phyloP scores from a whole-genome alignment of 2,888 invertebrate genomes.

The Cyclophora albipunctata region DNA sequence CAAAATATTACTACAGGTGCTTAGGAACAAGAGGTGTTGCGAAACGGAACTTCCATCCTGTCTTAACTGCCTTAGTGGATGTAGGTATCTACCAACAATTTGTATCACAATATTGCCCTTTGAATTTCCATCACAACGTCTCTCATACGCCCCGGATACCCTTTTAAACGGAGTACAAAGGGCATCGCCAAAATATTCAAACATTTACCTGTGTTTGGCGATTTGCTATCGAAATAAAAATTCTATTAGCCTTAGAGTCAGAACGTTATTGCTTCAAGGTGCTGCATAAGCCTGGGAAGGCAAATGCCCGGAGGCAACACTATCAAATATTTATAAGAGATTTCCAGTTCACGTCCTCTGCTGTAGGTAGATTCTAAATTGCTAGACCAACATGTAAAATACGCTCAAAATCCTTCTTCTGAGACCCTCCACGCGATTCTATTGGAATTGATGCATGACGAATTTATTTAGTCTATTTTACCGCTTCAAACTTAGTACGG shows the following conservation, averaged over 20 bases:
- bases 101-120: too few relatives aligned
- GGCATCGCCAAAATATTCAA: too few relatives aligned
- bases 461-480: not conserved
- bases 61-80: too few relatives aligned
- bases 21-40: too few relatives aligned
- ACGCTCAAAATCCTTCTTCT: slow-evolving; percentile 11
- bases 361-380: slow-evolving; percentile 42
- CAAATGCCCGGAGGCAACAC: slow-evolving; percentile 44
- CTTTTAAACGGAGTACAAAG: too few relatives aligned
- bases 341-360: slow-evolving; percentile 40
- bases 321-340: slow-evolving; percentile 64
- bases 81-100: too few relatives aligned
- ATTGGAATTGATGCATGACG: not conserved
- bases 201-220: slow-evolving; percentile 7
- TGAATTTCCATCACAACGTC: too few relatives aligned
- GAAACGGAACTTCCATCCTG: too few relatives aligned
- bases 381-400: slow-evolving; percentile 24
- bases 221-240: slow-evolving; percentile 48
- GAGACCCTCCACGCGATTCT: not conserved
- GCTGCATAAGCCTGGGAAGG: slow-evolving; percentile 29
- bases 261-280: slow-evolving; percentile 37
- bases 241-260: slow-evolving; percentile 40
- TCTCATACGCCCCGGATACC: too few relatives aligned
- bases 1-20: too few relatives aligned
- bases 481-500: too few relatives aligned